phyloP scores from a whole-genome alignment of 2,113 vertebrate species.

The Ifrita kowaldi region DNA sequence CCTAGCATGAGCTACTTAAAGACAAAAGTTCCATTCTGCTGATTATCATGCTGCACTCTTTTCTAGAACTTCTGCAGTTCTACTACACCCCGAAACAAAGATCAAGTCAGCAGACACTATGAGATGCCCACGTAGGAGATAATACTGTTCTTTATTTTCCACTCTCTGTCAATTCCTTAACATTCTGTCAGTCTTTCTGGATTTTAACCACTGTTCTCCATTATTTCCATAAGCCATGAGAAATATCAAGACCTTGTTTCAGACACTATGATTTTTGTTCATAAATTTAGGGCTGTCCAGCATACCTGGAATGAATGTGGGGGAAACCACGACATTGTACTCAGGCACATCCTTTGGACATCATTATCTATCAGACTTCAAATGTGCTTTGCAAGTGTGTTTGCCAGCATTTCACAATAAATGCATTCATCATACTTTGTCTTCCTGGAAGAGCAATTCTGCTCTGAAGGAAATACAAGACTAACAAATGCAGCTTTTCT shows the following conservation, averaged over 20 bases:
- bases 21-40: background rate
- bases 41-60: background rate
- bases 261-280: background rate
- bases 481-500: background rate
- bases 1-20: background rate
- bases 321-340: background rate
- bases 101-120: background rate
- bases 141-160: background rate
- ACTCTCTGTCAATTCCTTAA: background rate
- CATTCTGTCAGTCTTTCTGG: background rate
- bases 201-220: background rate
- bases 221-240: background rate
- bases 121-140: fast-evolving
- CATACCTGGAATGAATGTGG: background rate
- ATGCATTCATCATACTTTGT: background rate
- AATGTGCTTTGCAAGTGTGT: background rate
- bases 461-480: background rate
- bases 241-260: background rate
- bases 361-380: background rate
- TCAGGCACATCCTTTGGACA: background rate
- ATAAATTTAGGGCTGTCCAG: background rate
- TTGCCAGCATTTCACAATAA: background rate
- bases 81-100: fast-evolving
- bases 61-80: background rate
- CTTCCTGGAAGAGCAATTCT: background rate